Conservation (phyloP, 1,140 invertebrate genomes). For the Conus betulinus region DNA sequence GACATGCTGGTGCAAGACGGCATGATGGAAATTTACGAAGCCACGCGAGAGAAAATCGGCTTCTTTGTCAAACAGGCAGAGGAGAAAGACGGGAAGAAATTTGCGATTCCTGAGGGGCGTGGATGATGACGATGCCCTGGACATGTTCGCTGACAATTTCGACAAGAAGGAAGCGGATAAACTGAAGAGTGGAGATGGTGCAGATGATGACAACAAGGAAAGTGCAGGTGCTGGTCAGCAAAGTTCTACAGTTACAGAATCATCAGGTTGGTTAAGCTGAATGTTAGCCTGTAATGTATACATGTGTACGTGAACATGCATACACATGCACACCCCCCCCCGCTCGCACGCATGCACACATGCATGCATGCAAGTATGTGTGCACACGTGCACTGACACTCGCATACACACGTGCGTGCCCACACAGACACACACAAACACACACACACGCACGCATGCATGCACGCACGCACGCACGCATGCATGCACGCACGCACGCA, state of each 20-base stretch:
- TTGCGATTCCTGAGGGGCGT: constrained; percentile 54
- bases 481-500: no score
- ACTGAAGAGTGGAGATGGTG: not conserved
- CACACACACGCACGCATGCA: no score
- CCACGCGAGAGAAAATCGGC: constrained; percentile 86
- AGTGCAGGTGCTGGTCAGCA: not conserved
- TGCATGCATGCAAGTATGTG: no score
- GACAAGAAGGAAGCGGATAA: constrained; percentile 80
- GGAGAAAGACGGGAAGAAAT: constrained; percentile 60
- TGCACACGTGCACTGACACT: no score
- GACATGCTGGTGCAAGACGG: constrained; percentile 90
- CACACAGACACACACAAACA: no score
- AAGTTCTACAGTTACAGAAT: not conserved
- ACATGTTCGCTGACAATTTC: constrained; percentile 97
- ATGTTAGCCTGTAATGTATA: no score
- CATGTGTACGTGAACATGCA: no score
- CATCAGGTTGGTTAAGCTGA: not conserved
- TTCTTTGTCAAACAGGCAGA: constrained; percentile 63
- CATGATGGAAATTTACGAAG: constrained; percentile 97
- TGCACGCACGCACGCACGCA: no score
- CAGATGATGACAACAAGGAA: not conserved
- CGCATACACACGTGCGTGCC: no score
- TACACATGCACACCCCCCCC: no score
- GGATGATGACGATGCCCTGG: constrained; percentile 82
- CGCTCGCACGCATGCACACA: no score